These are phyloP conservation scores for Protosalanx chinensis DNA, from an alignment of 2,797 vertebrate species.

Conservation along the genomic window DNA sequence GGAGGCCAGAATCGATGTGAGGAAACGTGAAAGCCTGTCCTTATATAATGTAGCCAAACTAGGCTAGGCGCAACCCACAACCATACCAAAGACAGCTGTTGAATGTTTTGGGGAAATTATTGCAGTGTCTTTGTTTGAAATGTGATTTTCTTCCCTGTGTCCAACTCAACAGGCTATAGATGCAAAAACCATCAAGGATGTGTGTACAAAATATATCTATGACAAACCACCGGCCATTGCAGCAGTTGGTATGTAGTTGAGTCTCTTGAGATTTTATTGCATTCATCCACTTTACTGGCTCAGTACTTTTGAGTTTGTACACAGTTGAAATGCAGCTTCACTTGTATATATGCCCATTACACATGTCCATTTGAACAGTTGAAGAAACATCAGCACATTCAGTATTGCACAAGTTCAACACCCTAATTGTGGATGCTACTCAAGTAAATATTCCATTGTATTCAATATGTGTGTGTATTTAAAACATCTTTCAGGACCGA, in stretches of 20 bases:
- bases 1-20: slow-evolving; percentile 93
- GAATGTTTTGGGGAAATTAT: slow-evolving; percentile 1
- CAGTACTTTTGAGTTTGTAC: neutral
- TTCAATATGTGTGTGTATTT: neutral
- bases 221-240: slow-evolving; percentile 88
- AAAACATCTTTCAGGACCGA: slow-evolving; percentile 78
- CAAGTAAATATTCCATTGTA: neutral
- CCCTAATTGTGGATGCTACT: neutral
- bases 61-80: neutral
- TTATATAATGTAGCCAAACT: neutral
- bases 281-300: neutral
- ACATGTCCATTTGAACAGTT: neutral
- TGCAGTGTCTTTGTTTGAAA: slow-evolving; percentile 8
- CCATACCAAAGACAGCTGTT: neutral
- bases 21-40: slow-evolving; percentile 29
- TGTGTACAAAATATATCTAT: slow-evolving; percentile 90
- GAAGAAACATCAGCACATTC: neutral
- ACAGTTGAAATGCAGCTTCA: slow-evolving; percentile 3
- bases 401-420: slow-evolving; percentile 13
- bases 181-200: slow-evolving; percentile 82
- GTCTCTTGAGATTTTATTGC: neutral
- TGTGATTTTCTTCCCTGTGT: neutral
- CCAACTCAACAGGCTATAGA: slow-evolving; percentile 78
- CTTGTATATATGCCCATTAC: neutral
- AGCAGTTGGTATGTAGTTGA: slow-evolving; percentile 84